These are phyloP conservation scores for Diadumene lineata DNA, from an alignment of 92 coral and sea anemone genomes.

Conservation along the genomic window DNA sequence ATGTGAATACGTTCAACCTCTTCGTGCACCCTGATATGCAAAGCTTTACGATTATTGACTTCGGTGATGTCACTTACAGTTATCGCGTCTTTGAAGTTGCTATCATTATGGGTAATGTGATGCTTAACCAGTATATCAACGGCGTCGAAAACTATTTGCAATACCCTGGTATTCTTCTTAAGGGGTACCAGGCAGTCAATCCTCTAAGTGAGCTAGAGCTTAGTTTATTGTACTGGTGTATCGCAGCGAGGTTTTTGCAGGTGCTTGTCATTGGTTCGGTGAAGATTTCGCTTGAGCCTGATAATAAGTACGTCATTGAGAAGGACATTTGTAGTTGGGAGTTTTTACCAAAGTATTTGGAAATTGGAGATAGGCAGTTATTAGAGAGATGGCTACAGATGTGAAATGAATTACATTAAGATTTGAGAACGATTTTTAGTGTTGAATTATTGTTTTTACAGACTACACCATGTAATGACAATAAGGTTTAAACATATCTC, in stretches of 20 bases:
- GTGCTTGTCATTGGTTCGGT: conserved; percentile 34
- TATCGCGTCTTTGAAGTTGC: conserved; percentile 74
- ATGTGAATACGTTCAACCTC: conserved; percentile 47
- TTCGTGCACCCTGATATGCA: conserved; percentile 26
- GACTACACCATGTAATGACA: too few relatives aligned
- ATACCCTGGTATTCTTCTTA: conserved; percentile 14
- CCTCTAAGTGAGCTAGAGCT: conserved; percentile 35
- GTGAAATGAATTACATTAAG: too few relatives aligned
- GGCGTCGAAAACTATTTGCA: conserved; percentile 16
- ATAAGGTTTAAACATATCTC: too few relatives aligned
- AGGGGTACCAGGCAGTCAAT: conserved; percentile 56
- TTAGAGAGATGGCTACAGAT: conserved; percentile 6
- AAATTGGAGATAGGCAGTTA: neutral
- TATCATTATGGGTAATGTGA: conserved; percentile 52
- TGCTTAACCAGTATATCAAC: conserved; percentile 17
- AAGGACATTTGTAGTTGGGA: conserved; percentile 4
- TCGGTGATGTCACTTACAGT: conserved; percentile 58
- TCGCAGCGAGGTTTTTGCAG: conserved; percentile 60
- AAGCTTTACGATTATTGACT: conserved; percentile 50
- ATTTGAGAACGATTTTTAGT: too few relatives aligned
- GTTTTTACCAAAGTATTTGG: conserved; percentile 10
- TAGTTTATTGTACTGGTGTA: conserved; percentile 45
- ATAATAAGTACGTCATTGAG: conserved; percentile 41
- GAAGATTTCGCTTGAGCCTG: conserved; percentile 55
- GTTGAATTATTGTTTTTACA: too few relatives aligned